Evolutionary conservation across 2,797 vertebrate species (phyloP), one percentile per base, ranked within the genome.

Genomic region (Lepus oiostolus): DNA sequence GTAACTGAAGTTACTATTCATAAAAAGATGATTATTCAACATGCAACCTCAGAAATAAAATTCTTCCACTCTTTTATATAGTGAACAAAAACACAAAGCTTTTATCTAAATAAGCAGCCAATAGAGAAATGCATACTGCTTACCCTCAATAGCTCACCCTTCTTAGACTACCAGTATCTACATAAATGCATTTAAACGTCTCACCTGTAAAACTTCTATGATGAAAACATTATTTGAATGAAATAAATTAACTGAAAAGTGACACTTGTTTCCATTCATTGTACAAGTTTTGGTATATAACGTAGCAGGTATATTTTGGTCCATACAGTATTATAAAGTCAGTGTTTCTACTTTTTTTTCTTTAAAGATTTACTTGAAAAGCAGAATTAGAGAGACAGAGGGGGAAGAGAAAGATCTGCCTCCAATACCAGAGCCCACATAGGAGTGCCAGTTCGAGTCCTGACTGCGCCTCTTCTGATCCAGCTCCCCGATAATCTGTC

Each of bases 21-120:
- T 26, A n/a, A 32, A 80, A 86, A 94, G n/a, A 92, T 26, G 38
- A 70, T 47, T 72, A 83, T 75, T 75, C 7, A 70, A 75, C 85
- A 58, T 50, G 35, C 19, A n/a, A 62, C n/a, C 17, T 80, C 80
- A 89, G 65, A 77, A 35, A 88, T 60, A 16, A 74, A 74, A 95
- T 63, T 50, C n/a, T 38, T 70, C 38, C 35, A 50, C 12, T 26
- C 74, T 85, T 80, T 52, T 32, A 54, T 28, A 38, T 10, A 68
- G 42, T 75, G 26, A 26, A 91, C n/a, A 71, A 60, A 60, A 75
- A 63, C 76, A 47, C 14, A n/a, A 76, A 79, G 67, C 26, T 28
- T 86, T 26, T 7, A 62, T 58, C 50, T 86, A 74, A 72, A 42
- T 10, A 52, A 87, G 71, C 0, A 85, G 87, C 65, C 54, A 79